Evolutionary conservation across 1,140 invertebrate genomes (phyloP).

Genomic region (Hydropsyche tenuis): DNA sequence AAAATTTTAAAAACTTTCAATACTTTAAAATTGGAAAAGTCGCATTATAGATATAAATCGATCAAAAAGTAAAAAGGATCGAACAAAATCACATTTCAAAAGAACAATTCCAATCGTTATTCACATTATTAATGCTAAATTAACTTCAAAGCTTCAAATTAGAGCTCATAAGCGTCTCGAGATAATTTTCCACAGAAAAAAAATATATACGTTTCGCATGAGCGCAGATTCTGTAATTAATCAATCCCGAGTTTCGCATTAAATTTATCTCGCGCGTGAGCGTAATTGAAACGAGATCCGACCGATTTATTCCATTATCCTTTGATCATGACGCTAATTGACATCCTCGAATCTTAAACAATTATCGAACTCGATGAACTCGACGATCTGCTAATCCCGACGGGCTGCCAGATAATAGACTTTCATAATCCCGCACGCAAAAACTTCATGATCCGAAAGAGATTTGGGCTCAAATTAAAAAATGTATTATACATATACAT

Average conservation of each 20-base stretch:
- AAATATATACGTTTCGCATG: not conserved
- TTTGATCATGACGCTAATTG: constrained; percentile 25
- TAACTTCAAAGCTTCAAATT: too few species aligned
- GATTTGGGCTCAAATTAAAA: too few species aligned
- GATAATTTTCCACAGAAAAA: too few species aligned
- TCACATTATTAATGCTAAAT: too few species aligned
- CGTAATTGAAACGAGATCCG: constrained; percentile 1
- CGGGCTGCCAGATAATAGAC: not conserved
- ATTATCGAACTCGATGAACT: constrained; percentile 18
- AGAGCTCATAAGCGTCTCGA: too few species aligned
- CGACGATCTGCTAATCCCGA: constrained; percentile 19
- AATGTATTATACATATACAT: too few species aligned
- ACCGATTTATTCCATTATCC: not conserved
- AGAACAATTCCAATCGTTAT: too few species aligned
- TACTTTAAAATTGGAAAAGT: too few species aligned
- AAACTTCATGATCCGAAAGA: not conserved
- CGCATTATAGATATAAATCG: too few species aligned
- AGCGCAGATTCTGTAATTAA: not conserved
- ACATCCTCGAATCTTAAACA: constrained; percentile 15
- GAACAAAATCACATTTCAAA: too few species aligned
- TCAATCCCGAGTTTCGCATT: not conserved
- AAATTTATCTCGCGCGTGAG: constrained; percentile 13
- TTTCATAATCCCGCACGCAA: not conserved
- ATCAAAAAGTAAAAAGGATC: too few species aligned
- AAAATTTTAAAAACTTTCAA: too few species aligned